Conservation (phyloP, 2,797 vertebrate genomes). For the Alca torda region DNA sequence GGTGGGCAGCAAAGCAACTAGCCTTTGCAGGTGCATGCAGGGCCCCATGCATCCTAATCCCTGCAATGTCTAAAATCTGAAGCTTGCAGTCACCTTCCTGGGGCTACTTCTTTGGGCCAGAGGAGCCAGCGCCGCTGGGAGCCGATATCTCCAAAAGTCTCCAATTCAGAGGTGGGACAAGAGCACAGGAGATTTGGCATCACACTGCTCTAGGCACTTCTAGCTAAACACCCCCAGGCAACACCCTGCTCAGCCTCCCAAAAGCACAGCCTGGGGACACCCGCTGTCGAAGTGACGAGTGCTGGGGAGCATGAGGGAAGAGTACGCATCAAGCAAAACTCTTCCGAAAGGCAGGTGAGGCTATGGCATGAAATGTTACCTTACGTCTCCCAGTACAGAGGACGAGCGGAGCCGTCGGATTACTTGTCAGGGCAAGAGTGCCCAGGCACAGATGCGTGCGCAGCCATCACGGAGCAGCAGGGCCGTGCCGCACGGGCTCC, state of each 20-base stretch:
- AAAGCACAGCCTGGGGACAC: background rate
- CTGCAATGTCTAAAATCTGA: background rate
- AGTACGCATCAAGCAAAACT: background rate
- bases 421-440: background rate
- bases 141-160: background rate
- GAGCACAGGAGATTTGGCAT: background rate
- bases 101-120: background rate
- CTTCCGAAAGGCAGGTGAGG: background rate
- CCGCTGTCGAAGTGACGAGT: background rate
- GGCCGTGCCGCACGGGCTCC: fast-evolving
- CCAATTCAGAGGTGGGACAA: fast-evolving
- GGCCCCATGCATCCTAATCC: background rate
- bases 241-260: background rate
- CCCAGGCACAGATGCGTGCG: fast-evolving
- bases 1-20: background rate
- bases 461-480: fast-evolving
- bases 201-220: background rate
- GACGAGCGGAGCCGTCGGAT: fast-evolving
- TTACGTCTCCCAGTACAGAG: background rate
- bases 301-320: fast-evolving
- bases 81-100: background rate
- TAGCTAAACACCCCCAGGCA: background rate
- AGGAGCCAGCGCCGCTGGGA: background rate
- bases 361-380: fast-evolving
- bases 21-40: background rate